These are phyloP conservation scores for Harpagoxenus sublaevis DNA, from an alignment of 2,888 invertebrate genomes.

Conservation along the genomic window DNA sequence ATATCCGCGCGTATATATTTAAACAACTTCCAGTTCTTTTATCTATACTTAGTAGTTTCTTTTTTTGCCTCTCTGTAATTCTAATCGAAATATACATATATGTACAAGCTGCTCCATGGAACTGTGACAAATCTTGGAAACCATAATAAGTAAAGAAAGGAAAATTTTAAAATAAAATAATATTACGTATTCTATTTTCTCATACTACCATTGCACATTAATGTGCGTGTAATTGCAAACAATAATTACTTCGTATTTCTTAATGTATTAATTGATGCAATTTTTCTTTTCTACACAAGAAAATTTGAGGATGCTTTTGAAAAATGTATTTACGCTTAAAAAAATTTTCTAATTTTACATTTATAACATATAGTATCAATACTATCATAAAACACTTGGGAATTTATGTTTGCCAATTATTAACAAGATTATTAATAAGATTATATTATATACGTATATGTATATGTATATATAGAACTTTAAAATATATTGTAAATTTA, in stretches of 20 bases:
- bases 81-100: neutral
- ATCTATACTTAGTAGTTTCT: neutral
- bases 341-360: neutral
- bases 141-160: neutral
- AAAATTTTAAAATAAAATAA: neutral
- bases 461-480: neutral
- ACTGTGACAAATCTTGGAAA: neutral
- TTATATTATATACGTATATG: neutral
- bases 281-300: neutral
- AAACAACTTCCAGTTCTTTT: slow-evolving; percentile 9
- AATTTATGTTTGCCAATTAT: neutral
- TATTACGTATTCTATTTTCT: neutral
- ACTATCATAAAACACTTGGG: neutral
- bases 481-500: neutral
- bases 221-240: neutral
- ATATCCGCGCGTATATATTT: slow-evolving; percentile 5
- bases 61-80: neutral
- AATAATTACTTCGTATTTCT: neutral
- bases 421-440: neutral
- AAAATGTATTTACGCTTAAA: neutral
- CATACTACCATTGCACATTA: neutral
- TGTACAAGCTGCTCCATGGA: neutral
- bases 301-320: neutral
- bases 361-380: neutral
- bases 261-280: neutral